A percentile compares a stretch with the other conserved stretches of the same genome.
These are phyloP conservation scores for Heliopora coerulea DNA, from an alignment of 92 coral and sea anemone species.

Conservation along the genomic window DNA sequence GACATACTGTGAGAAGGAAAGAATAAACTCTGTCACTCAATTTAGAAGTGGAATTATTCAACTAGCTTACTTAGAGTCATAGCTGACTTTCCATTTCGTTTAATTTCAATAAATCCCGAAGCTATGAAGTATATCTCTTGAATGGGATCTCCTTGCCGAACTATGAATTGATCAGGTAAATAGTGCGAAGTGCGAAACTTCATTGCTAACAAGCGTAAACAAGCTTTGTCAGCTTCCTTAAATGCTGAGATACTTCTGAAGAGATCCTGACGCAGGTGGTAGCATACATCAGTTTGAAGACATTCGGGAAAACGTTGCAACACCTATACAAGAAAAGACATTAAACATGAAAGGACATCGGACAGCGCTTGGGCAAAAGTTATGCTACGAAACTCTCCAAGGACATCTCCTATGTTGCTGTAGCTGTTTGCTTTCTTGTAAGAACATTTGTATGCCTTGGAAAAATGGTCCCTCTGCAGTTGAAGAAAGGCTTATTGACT, in stretches of 20 bases:
- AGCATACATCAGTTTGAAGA: slow-evolving; percentile 86
- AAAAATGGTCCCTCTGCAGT: too few relatives aligned
- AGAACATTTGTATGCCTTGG: too few relatives aligned
- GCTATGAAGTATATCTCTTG: slow-evolving; percentile 76
- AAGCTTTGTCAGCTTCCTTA: slow-evolving; percentile 80
- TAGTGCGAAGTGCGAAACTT: slow-evolving; percentile 77
- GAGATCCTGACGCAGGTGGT: slow-evolving; percentile 75
- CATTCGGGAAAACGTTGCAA: slow-evolving; percentile 86
- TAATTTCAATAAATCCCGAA: slow-evolving; percentile 84
- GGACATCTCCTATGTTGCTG: too few relatives aligned
- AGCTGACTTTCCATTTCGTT: slow-evolving; percentile 65
- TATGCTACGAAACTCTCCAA: too few relatives aligned
- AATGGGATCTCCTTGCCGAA: slow-evolving; percentile 96
- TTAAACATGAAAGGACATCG: too few relatives aligned
- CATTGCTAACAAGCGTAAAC: slow-evolving; percentile 84
- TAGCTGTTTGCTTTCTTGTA: too few relatives aligned
- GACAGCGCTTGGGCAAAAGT: too few relatives aligned
- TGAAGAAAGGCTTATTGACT: too few relatives aligned
- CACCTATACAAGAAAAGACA: too few relatives aligned
- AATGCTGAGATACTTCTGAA: slow-evolving; percentile 76
- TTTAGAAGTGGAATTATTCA: background rate
- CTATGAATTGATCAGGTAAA: slow-evolving; percentile 85
- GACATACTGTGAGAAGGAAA: too few relatives aligned
- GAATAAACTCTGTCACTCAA: too few relatives aligned
- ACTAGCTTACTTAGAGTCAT: slow-evolving; percentile 67